Base-by-base conservation (phyloP, 1,140 invertebrate species). In the Lerema accius region DNA sequence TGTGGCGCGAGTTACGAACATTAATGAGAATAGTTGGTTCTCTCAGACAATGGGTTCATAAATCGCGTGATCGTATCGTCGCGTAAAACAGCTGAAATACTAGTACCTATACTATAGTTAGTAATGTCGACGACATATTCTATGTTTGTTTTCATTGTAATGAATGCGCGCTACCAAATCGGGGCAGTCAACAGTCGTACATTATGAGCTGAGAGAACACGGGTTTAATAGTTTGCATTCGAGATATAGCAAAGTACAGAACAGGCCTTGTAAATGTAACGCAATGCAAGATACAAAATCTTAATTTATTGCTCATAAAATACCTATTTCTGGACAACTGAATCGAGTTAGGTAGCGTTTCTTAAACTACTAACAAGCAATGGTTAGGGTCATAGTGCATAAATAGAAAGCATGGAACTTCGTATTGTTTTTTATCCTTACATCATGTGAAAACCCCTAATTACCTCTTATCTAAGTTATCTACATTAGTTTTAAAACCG, bases 11-110 rank as follows among this genome's bases (percentile, higher is more conserved):
- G 50, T 55, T 55, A 55, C 50, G 35, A 55, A 65, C 63, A 58
- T 65, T 65, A 65, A 65, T 65, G 63, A 65, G 63, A 65, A 65
- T 65, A 60, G 63, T 56, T 65, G 63, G 46, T 43, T 50, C 55
- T 50, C 43, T 53, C 46, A 65, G 32, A 65, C 63, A 65, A 65
- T 60, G 63, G 63, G 43, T 59, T 59, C 63, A 65, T 65, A 65
- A 65, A 65, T 65, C 40, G 63, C 48, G 42, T 50, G 63, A 59
- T 65, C 48, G 63, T 65, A 65, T 65, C 63, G 39, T 42, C 16
- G 48, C 28, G 35, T 40, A 59, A 65, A 59, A 65, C 55, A 53
- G 49, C 32, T 65, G 46, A 65, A 65, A 65, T 65, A 59, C 50
- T 65, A 56, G 43, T 28, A 32, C 15, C 39, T 39, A 23, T n/a